Percentiles rank a stretch among this genome's conserved stretches.
phyloP scores from a whole-genome alignment of 2,888 invertebrate genomes.

The Zygogramma bicolorata region DNA sequence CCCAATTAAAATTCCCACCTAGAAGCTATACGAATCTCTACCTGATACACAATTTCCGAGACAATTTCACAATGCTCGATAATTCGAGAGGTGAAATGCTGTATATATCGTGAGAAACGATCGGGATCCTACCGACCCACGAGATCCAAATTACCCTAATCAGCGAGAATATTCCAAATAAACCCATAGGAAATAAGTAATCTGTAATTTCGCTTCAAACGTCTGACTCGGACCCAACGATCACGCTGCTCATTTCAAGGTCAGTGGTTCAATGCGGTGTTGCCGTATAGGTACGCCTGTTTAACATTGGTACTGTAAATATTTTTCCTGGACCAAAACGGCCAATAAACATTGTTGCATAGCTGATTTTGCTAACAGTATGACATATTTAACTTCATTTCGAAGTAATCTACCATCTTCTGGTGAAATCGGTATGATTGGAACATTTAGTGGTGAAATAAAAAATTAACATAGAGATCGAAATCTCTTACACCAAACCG shows the following conservation, averaged over 20 bases:
- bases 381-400: too few relatives aligned
- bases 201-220: constrained; percentile 18
- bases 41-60: too few relatives aligned
- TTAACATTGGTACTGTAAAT: too few relatives aligned
- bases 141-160: constrained; percentile 30
- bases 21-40: background rate
- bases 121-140: constrained; percentile 17
- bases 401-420: too few relatives aligned
- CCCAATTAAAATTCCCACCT: background rate
- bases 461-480: too few relatives aligned
- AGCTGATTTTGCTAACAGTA: too few relatives aligned
- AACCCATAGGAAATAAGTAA: constrained; percentile 16
- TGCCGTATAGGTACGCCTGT: background rate
- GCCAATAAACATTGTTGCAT: too few relatives aligned
- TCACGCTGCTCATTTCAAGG: constrained; percentile 30
- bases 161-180: constrained; percentile 27
- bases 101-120: constrained; percentile 24
- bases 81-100: background rate
- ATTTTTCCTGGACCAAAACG: too few relatives aligned
- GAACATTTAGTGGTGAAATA: too few relatives aligned
- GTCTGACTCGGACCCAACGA: constrained; percentile 19
- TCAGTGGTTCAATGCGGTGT: constrained; percentile 3
- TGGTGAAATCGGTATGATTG: too few relatives aligned
- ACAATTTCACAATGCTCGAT: constrained; percentile 8
- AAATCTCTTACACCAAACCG: too few relatives aligned